A percentile compares a stretch with the other conserved stretches of the same genome.
Evolutionary conservation across 2,113 vertebrate species (phyloP).

Genomic region (Ciconia boyciana): DNA sequence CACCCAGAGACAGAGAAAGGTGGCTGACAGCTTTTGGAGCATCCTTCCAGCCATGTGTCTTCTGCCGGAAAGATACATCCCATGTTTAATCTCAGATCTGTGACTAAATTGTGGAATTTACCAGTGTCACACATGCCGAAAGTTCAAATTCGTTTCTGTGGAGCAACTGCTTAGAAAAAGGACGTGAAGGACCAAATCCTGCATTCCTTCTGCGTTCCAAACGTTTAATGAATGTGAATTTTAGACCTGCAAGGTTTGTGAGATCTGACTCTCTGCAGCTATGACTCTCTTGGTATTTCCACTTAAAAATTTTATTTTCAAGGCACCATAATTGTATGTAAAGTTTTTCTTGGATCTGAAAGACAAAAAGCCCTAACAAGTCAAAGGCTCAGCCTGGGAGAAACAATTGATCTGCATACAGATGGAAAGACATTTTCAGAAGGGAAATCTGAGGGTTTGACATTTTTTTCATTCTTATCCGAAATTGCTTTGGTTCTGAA

Average conservation of each 20-base stretch:
- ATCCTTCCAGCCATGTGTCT: background rate
- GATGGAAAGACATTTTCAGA: background rate
- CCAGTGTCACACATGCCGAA: background rate
- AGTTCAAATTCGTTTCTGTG: background rate
- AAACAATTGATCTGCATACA: background rate
- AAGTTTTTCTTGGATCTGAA: conserved; percentile 39
- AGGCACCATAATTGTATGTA: conserved; percentile 4
- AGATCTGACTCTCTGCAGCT: background rate
- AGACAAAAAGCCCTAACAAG: background rate
- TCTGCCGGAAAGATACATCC: background rate
- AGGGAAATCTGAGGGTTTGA: background rate
- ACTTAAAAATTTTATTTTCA: conserved; percentile 38
- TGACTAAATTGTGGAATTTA: background rate
- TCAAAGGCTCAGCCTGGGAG: background rate
- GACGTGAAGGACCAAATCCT: background rate
- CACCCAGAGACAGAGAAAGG: background rate
- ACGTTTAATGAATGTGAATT: background rate
- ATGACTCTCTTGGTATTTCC: background rate
- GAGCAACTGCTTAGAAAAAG: background rate
- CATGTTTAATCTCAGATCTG: background rate
- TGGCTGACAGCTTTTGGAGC: background rate
- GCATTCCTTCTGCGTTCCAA: background rate
- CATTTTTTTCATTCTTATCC: background rate
- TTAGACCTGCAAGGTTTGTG: conserved; percentile 1
- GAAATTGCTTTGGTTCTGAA: background rate